Percentiles rank a stretch among this genome's conserved stretches.
phyloP scores from a whole-genome alignment of 1,140 invertebrate species.

The Drosophila ohnishii region DNA sequence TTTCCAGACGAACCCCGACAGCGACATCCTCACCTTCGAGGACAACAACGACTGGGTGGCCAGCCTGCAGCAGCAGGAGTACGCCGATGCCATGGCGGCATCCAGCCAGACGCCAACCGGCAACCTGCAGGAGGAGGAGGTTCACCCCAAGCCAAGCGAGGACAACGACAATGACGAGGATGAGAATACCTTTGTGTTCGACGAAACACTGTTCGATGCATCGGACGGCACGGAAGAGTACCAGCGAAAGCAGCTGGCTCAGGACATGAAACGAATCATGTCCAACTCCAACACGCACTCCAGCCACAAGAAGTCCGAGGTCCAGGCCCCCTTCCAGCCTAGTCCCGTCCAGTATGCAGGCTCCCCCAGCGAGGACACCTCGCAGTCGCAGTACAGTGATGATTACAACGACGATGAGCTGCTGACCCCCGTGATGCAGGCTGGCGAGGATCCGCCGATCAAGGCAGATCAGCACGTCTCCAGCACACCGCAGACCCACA shows the following conservation, averaged over 20 bases:
- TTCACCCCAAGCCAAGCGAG: conserved; percentile 9
- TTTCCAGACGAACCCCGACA: conserved; percentile 79
- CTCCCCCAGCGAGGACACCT: conserved; percentile 3
- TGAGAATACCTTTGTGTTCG: conserved; percentile 64
- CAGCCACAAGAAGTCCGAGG: conserved; percentile 23
- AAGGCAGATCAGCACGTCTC: conserved; percentile 5
- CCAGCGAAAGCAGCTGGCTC: conserved; percentile 75
- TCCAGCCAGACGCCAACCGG: conserved; percentile 23
- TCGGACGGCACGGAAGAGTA: conserved; percentile 72
- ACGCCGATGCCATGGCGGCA: conserved; percentile 53
- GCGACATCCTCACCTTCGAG: conserved; percentile 74
- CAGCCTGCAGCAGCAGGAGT: conserved; percentile 67
- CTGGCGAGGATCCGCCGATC: conserved; percentile 2
- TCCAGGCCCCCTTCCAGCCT: conserved; percentile 11
- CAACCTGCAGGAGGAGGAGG: not conserved
- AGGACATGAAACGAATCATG: conserved; percentile 82
- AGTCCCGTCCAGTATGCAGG: conserved; percentile 6
- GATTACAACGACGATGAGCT: conserved; percentile 59
- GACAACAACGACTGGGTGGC: conserved; percentile 69
- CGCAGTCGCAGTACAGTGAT: conserved; percentile 43
- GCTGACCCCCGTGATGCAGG: conserved; percentile 56
- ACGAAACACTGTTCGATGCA: conserved; percentile 70
- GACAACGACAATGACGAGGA: conserved; percentile 31
- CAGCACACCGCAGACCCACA: conserved; percentile 72
- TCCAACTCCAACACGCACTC: conserved; percentile 64